These are phyloP conservation scores for Apamea sordens DNA, from an alignment of 2,888 invertebrate species.

Conservation along the genomic window DNA sequence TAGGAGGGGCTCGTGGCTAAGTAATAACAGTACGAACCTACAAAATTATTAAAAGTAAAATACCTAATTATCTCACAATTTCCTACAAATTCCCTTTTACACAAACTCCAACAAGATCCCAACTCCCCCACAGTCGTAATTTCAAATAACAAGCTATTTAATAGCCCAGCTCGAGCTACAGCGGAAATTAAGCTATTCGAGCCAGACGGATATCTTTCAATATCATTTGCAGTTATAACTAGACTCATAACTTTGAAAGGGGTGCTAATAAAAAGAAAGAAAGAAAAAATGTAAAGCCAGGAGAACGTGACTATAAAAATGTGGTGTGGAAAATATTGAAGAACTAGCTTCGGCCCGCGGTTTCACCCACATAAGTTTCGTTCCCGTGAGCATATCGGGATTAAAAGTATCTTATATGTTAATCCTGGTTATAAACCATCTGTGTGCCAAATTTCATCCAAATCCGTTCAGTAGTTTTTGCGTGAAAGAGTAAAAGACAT, in stretches of 20 bases:
- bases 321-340: slow-evolving; percentile 13
- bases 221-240: slow-evolving; percentile 50
- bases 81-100: not conserved
- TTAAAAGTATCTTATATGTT: too few species aligned
- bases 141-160: slow-evolving; percentile 42
- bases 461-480: too few species aligned
- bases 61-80: not conserved
- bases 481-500: too few species aligned
- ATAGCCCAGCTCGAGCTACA: slow-evolving; percentile 7
- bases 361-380: too few species aligned
- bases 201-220: slow-evolving; percentile 34
- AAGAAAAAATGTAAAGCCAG: not conserved
- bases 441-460: too few species aligned
- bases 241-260: slow-evolving; percentile 42
- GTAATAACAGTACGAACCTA: too few species aligned
- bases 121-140: not conserved
- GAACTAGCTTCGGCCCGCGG: too few species aligned
- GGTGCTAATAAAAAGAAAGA: slow-evolving; percentile 11
- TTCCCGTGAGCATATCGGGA: too few species aligned
- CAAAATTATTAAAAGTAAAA: not conserved
- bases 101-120: not conserved
- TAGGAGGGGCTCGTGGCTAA: too few species aligned
- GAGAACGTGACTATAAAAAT: slow-evolving; percentile 20
- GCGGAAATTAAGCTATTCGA: slow-evolving; percentile 42
- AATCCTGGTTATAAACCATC: too few species aligned